These are phyloP conservation scores for Telmatochromis sp. DNA, from an alignment of 2,113 vertebrate species.

Conservation along the genomic window DNA sequence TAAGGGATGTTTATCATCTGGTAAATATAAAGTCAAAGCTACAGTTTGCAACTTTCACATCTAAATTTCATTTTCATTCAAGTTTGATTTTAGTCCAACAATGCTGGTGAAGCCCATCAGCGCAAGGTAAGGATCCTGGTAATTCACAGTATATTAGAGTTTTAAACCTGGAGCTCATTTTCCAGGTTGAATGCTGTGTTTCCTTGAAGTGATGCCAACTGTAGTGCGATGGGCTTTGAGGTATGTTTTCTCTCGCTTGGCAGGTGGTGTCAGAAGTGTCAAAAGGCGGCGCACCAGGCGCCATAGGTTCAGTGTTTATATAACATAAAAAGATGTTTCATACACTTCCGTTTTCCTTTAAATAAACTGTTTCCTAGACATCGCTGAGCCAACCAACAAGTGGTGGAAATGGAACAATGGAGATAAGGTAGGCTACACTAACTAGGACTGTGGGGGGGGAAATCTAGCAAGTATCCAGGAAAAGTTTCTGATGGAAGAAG, in stretches of 20 bases:
- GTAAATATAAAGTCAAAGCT: neutral
- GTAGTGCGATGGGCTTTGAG: neutral
- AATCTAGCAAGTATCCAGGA: neutral
- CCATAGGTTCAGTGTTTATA: neutral
- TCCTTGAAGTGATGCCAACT: neutral
- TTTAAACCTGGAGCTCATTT: neutral
- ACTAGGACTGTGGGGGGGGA: neutral
- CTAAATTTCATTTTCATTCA: neutral
- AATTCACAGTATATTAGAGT: neutral
- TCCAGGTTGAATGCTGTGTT: neutral
- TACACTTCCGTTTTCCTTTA: neutral
- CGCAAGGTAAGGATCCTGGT: neutral
- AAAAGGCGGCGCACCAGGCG: neutral
- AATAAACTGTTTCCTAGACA: neutral
- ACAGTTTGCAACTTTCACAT: neutral
- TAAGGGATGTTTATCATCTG: neutral
- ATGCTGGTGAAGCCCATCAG: neutral
- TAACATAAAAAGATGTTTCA: neutral
- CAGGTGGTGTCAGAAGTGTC: neutral
- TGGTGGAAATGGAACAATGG: neutral
- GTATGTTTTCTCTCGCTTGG: neutral
- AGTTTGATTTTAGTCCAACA: neutral
- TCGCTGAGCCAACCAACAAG: neutral
- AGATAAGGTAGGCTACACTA: neutral
- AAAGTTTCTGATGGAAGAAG: neutral